Conservation (phyloP, 2,797 vertebrate species). For the Mormyrops attenuatus region DNA sequence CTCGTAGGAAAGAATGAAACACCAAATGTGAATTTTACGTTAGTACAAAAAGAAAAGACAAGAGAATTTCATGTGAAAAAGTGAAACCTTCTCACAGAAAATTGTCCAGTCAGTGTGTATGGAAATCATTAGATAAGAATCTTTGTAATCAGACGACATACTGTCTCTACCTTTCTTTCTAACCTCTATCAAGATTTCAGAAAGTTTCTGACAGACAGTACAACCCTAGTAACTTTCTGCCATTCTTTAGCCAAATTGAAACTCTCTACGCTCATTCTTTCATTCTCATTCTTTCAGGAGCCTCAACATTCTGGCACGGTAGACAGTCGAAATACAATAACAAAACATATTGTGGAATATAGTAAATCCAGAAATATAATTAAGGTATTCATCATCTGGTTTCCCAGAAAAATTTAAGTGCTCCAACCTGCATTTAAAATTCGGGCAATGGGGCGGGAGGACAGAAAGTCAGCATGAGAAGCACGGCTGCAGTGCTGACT, state of each 20-base stretch:
- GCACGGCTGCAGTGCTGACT: slow-evolving; percentile 15
- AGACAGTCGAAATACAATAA: not conserved
- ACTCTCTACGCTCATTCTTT: not conserved
- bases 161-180: not conserved
- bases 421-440: not conserved
- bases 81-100: not conserved
- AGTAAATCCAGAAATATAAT: not conserved
- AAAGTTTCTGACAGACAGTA: not conserved
- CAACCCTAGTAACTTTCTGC: not conserved
- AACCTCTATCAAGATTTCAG: not conserved
- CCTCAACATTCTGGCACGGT: not conserved
- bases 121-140: not conserved
- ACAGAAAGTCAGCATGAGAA: slow-evolving; percentile 5
- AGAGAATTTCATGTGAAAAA: not conserved
- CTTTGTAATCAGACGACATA: not conserved
- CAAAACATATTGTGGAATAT: not conserved
- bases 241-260: not conserved
- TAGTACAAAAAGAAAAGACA: not conserved
- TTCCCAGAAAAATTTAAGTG: not conserved
- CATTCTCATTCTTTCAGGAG: not conserved
- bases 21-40: not conserved
- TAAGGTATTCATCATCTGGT: not conserved
- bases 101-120: not conserved
- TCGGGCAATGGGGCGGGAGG: not conserved
- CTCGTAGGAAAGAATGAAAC: not conserved